phyloP scores from a whole-genome alignment of 2,113 vertebrate genomes.

The Enhydra lutris region DNA sequence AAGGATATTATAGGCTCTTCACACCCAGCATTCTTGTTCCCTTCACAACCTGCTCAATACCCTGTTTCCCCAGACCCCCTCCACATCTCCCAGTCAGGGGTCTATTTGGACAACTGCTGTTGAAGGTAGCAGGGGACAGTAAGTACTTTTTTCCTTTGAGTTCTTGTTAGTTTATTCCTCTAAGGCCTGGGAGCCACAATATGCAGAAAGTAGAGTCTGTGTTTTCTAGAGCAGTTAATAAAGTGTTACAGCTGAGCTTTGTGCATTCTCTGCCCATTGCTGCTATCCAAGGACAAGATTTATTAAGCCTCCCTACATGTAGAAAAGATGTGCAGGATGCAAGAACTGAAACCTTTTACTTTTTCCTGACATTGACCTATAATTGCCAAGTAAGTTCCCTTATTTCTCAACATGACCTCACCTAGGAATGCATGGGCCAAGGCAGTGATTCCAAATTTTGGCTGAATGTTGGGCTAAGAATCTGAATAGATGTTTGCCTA shows the following conservation, averaged over 20 bases:
- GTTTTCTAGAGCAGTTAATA: not conserved
- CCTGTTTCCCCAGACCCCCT: not conserved
- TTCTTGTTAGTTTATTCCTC: not conserved
- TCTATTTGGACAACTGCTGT: not conserved
- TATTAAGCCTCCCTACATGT: not conserved
- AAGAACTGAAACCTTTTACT: not conserved
- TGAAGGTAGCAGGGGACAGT: not conserved
- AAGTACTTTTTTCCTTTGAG: not conserved
- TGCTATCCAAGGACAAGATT: not conserved
- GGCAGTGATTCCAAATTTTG: not conserved
- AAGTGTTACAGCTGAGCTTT: not conserved
- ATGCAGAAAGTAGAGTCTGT: not conserved
- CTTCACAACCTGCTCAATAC: not conserved
- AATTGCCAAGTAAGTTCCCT: not conserved
- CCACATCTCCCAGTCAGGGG: not conserved
- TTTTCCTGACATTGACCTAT: not conserved
- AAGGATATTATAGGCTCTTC: not conserved
- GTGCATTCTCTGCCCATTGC: not conserved
- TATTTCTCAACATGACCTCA: not conserved
- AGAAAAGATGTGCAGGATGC: not conserved
- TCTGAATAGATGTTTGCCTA: not conserved
- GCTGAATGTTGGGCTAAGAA: not conserved
- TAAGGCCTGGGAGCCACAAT: not conserved
- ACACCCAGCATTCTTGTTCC: not conserved
- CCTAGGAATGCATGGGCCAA: not conserved